These are phyloP conservation scores for Bradypus variegatus DNA, from an alignment of 2,797 vertebrate genomes.

Conservation along the genomic window DNA sequence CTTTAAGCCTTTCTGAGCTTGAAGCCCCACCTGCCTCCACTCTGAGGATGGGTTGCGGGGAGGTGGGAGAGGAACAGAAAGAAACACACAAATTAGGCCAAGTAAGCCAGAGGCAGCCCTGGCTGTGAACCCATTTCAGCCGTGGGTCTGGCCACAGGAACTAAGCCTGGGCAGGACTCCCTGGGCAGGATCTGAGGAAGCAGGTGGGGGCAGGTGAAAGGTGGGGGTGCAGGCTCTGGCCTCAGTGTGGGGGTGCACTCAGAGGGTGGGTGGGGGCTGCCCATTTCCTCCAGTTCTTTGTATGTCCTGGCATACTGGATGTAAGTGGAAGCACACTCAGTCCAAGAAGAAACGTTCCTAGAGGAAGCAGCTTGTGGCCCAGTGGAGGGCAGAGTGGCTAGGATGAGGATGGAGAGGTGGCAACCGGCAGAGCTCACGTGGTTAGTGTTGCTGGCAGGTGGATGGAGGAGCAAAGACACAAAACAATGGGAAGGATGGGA, in stretches of 20 bases:
- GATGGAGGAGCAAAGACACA: background rate
- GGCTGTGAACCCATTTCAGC: background rate
- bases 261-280: too few relatives aligned
- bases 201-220: background rate
- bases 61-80: background rate
- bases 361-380: background rate
- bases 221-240: background rate
- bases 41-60: background rate
- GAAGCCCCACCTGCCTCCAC: background rate
- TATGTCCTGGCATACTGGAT: background rate
- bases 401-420: rapidly evolving
- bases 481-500: background rate
- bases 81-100: background rate
- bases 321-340: background rate
- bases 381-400: background rate
- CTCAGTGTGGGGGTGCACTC: background rate
- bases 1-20: background rate
- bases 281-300: background rate
- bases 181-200: background rate
- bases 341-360: background rate
- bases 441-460: rapidly evolving
- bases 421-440: background rate
- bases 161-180: background rate
- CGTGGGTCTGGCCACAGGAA: background rate
- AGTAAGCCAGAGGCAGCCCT: background rate